A percentile compares a stretch with the other conserved stretches of the same genome.
Evolutionary conservation across 1,140 invertebrate genomes (phyloP).

Genomic region (Parasteatoda tepidariorum): DNA sequence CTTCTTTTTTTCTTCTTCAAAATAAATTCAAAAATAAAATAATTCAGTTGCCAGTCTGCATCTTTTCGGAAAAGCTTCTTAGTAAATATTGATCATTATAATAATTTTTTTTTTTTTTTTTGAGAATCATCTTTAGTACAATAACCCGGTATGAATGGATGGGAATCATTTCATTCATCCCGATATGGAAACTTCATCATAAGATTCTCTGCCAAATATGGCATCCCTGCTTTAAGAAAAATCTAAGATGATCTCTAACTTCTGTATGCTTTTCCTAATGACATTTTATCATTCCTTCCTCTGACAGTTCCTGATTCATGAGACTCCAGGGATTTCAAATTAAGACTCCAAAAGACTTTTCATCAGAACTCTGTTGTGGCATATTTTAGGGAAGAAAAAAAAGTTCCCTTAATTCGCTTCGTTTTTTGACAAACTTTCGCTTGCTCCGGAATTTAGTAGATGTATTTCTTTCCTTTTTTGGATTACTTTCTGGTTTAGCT

Average conservation of each 20-base stretch:
- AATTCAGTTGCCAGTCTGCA: too few species aligned
- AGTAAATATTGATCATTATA: too few species aligned
- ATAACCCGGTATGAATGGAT: too few species aligned
- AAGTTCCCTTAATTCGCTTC: background rate
- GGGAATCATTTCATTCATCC: too few species aligned
- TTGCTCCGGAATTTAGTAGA: background rate
- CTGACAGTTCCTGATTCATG: constrained; percentile 14
- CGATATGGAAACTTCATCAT: too few species aligned
- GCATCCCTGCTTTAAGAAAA: background rate
- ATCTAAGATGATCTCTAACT: background rate
- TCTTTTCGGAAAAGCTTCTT: too few species aligned
- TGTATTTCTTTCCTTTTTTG: too few species aligned
- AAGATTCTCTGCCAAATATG: background rate
- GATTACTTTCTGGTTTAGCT: too few species aligned
- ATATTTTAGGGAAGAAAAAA: background rate
- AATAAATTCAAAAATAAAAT: too few species aligned
- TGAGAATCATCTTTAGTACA: too few species aligned
- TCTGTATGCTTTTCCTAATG: background rate
- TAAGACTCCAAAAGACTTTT: background rate
- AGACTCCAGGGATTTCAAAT: constrained; percentile 9
- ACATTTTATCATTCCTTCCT: constrained; percentile 17
- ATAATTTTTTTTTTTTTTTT: too few species aligned
- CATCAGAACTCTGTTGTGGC: background rate
- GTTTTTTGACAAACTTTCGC: background rate
- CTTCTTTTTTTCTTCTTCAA: too few species aligned